These are phyloP conservation scores for Accipiter virgatus DNA, from an alignment of 2,113 vertebrate genomes.

Conservation along the genomic window DNA sequence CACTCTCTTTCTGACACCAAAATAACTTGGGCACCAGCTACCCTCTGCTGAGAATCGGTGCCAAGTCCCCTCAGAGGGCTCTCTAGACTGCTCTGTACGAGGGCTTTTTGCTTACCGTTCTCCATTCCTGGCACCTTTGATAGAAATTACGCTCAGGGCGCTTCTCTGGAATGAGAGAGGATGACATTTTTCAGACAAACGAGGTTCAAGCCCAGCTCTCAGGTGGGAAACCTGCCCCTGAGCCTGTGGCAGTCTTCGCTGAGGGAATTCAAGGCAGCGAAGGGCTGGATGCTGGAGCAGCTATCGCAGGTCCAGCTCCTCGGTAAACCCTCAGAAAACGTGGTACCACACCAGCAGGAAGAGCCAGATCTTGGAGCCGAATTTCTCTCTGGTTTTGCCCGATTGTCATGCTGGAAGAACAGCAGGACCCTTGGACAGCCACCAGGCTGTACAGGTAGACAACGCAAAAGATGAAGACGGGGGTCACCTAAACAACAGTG, in stretches of 20 bases:
- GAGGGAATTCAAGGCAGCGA: not conserved
- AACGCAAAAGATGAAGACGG: not conserved
- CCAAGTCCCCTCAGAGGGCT: not conserved
- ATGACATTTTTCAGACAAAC: not conserved
- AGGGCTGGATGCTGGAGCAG: not conserved
- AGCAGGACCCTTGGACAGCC: not conserved
- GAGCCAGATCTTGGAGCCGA: not conserved
- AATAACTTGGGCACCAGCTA: not conserved
- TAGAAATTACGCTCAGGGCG: not conserved
- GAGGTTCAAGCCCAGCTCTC: not conserved
- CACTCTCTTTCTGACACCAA: not conserved
- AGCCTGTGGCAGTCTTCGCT: not conserved
- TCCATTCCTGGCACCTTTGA: not conserved
- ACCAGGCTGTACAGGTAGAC: fast-evolving
- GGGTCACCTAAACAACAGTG: not conserved
- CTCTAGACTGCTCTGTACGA: fast-evolving
- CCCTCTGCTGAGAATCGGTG: not conserved
- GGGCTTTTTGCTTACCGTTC: not conserved
- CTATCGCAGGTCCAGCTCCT: not conserved
- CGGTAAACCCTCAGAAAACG: not conserved
- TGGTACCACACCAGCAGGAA: not conserved
- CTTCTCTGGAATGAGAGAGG: not conserved
- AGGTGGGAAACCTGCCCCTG: not conserved
- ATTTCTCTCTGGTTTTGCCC: not conserved
- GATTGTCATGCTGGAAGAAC: not conserved